Evolutionary conservation across 2,888 invertebrate genomes (phyloP), one percentile per base, ranked within the genome.

Genomic region (Perithous albicinctus): DNA sequence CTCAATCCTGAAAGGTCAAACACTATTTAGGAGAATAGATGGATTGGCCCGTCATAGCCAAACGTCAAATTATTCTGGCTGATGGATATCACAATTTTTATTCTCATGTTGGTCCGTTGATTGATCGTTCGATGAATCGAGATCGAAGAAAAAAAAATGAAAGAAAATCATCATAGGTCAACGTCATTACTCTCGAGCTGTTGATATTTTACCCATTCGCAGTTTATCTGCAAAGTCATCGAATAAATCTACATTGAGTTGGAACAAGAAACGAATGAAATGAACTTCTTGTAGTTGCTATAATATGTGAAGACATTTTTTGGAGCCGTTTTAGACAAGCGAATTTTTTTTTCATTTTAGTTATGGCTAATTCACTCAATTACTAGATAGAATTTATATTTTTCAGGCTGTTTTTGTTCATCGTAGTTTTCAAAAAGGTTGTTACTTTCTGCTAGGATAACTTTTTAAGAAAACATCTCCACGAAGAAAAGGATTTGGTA

Each of bases 1-100:
- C 63, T 72, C 64, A 35, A 41, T 20, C 20, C 20, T 3, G 74
- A 43, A 32, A 54, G 74, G 51, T 54, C 74, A 15, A 64, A 23
- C 18, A 6, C n/a, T 5, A 18, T 59, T 43, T 56, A 32, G 7
- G 10, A 29, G 20, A 64, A 54, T 41, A 2, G 29, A 54, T 7
- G 5, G 51, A 46, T 46, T n/a, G 18, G 15, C 3, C 10, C 38
- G 54, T 18, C 69, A 54, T 41, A 41, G 8, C 23, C 15, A 1
- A 18, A 26, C 29, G 48, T 38, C 32, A 48, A 48, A 48, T 66
- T 48, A 63, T 48, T 51, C 38, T 15, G 5, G n/a, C 15, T 73
- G 73, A 35, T 46, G 23, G 20, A 41, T 32, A n/a, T 54, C 54
- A 32, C 5, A 74, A 41, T 64, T 64, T 64, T 74, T 29, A 1